These are phyloP conservation scores for Heterocephalus glaber DNA, from an alignment of 2,113 vertebrate genomes.

Conservation along the genomic window DNA sequence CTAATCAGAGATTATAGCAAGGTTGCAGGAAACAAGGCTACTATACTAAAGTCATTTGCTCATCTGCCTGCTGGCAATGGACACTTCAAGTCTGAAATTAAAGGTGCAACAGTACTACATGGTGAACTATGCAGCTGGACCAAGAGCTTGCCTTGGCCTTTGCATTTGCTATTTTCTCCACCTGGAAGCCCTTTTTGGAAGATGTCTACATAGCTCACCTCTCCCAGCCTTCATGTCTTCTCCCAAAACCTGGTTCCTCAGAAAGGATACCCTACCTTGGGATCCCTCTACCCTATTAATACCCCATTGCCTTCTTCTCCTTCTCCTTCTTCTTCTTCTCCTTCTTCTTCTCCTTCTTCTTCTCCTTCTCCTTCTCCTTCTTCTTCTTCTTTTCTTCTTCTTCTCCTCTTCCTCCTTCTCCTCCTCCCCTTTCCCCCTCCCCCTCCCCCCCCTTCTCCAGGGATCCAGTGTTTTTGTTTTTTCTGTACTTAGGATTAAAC, in stretches of 20 bases:
- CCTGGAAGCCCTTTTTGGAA: not conserved
- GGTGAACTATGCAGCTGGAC: not conserved
- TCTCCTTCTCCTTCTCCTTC: no score
- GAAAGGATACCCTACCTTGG: not conserved
- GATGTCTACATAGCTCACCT: not conserved
- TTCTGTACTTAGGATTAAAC: not conserved
- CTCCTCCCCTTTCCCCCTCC: no score
- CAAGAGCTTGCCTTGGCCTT: not conserved
- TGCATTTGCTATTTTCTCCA: not conserved
- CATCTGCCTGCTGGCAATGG: not conserved
- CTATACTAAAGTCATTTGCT: not conserved
- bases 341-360: no score
- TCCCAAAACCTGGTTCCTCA: not conserved
- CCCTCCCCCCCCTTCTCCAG: no score
- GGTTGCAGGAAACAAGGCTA: not conserved
- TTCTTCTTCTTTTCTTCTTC: no score
- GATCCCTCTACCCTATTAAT: not conserved
- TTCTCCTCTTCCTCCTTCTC: no score
- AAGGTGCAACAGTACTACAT: not conserved
- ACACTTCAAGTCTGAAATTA: not conserved
- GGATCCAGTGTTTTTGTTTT: not conserved
- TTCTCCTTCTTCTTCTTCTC: no score
- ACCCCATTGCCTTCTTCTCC: not conserved
- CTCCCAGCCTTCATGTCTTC: not conserved
- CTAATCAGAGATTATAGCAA: not conserved